Conservation (phyloP, 2,113 vertebrate species). For the Artemisiospiza belli region DNA sequence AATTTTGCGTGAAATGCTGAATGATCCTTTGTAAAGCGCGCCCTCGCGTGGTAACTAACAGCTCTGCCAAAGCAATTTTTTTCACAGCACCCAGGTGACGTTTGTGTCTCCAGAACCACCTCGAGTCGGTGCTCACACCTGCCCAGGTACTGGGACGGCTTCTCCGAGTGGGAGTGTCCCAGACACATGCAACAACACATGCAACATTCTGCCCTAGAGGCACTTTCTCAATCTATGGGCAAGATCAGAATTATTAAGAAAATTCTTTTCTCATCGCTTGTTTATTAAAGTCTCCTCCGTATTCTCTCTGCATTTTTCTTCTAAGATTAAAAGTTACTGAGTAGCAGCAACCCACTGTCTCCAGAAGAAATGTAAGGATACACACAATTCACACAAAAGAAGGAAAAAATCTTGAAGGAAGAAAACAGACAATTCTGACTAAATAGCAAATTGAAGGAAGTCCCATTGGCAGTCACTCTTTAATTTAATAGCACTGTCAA, state of each 20-base stretch:
- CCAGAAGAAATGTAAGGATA: not conserved
- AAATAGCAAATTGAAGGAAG: not conserved
- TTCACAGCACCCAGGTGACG: not conserved
- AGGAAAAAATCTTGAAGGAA: not conserved
- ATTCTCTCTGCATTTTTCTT: not conserved
- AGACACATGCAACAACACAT: not conserved
- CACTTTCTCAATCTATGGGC: not conserved
- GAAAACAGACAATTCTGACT: not conserved
- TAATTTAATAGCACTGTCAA: not conserved
- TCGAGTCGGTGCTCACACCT: not conserved
- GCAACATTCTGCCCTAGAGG: not conserved
- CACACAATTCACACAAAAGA: not conserved
- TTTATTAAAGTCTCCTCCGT: not conserved
- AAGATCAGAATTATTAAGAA: not conserved
- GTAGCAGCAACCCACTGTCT: not conserved
- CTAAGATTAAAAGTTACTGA: not conserved
- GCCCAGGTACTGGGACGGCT: not conserved
- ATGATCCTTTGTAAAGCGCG: not conserved
- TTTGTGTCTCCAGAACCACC: not conserved
- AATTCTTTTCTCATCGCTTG: not conserved
- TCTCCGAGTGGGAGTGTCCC: not conserved
- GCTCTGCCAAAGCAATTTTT: not conserved
- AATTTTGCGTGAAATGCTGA: not conserved
- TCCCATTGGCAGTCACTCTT: not conserved
- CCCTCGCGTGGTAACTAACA: conserved; percentile 15